Evolutionary conservation across 2,797 vertebrate species (phyloP).

Genomic region (Girardinus metallicus): DNA sequence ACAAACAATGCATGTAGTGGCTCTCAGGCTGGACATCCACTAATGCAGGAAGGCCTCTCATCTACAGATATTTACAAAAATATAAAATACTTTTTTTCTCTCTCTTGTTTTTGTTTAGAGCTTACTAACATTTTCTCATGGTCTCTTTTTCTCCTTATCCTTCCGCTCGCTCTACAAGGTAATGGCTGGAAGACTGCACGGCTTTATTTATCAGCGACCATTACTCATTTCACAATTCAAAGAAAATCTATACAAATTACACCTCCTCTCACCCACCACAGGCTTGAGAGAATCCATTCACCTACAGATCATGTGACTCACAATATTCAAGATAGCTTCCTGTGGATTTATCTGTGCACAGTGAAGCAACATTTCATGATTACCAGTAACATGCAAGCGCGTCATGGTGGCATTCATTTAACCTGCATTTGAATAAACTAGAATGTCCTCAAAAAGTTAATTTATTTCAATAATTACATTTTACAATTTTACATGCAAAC

Average conservation of each 20-base stretch:
- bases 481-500: neutral
- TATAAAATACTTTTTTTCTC: slow-evolving; percentile 41
- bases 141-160: neutral
- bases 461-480: neutral
- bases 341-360: neutral
- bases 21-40: slow-evolving; percentile 58
- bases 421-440: neutral
- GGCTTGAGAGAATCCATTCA: neutral
- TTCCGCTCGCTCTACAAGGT: neutral
- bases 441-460: neutral
- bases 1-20: slow-evolving; percentile 67
- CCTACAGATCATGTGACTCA: neutral
- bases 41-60: slow-evolving; percentile 15
- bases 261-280: neutral
- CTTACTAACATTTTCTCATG: slow-evolving; percentile 23
- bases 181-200: neutral
- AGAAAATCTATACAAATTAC: slow-evolving; percentile 1
- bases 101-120: slow-evolving; percentile 26
- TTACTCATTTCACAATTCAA: slow-evolving; percentile 3
- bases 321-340: neutral
- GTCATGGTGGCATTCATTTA: neutral
- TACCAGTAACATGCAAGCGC: neutral
- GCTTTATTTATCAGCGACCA: neutral
- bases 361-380: neutral
- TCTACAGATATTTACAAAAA: slow-evolving; percentile 21